Evolutionary conservation across 2,888 invertebrate genomes (phyloP), one percentile per base, ranked within the genome.

Genomic region (Parnassius orleans): DNA sequence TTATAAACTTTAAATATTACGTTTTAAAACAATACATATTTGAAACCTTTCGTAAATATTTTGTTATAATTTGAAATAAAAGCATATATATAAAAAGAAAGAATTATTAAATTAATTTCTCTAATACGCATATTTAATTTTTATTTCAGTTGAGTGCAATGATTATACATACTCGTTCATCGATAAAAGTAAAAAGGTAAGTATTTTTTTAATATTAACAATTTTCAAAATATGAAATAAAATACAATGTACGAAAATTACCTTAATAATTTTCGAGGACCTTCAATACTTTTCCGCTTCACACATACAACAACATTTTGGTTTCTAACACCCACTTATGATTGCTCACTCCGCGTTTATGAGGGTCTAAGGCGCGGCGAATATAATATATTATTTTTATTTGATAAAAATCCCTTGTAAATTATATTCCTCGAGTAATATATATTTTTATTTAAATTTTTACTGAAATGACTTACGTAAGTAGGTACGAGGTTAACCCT

Each of bases 381-480:
- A 59, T 19, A 52, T 59, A 47, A 61, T 51, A 66, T 48, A 53
- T 47, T 44, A 33, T 15, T 33, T 7, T 44, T 46, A 42, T 11
- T 51, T 55, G 54, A 10, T 48, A 48, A 48, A 12, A 48, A 48
- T 9, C 7, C 9, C 11, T 46, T 12, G 7, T 9, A 9, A 48
- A 9, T 43, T 53, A 15, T 24, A 1, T 19, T 12, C 9, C 9
- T 9, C 9, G 2, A 14, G 10, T 10, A 11, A 7, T 53, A 10
- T 55, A 50, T 51, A 51, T 56, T 63, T 59, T 19, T 43, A 24
- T 58, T 43, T 3, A 60, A 50, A 42, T n/a, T 51, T 58, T 52
- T 50, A 63, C 59, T 44, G 41, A 61, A 59, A 44, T 59, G 78
- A 83, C 86, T 89, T 90, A 90, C 88, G 90, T 89, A 87, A 86